Conservation (phyloP, 2,797 vertebrate genomes). For the Triplophysa yarkandensis region DNA sequence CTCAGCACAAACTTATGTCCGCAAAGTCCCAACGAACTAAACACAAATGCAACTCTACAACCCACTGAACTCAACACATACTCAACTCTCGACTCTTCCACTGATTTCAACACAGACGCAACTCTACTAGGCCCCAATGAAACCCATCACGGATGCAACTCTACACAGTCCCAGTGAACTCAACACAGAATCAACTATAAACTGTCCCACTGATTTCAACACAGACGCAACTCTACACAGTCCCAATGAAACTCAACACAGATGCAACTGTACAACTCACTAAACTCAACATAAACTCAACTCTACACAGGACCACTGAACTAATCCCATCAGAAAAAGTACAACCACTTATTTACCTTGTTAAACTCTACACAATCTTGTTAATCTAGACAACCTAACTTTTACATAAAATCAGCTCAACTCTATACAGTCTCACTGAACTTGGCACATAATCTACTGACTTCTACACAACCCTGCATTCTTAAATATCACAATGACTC, state of each 20-base stretch:
- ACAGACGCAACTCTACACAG: neutral
- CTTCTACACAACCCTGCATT: neutral
- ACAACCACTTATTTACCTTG: no score
- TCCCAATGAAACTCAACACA: neutral
- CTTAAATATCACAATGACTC: neutral
- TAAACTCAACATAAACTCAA: neutral
- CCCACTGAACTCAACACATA: neutral
- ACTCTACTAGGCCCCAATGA: neutral
- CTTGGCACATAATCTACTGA: neutral
- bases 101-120: neutral
- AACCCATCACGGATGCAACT: no score
- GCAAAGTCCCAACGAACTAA: neutral
- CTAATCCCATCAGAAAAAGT: neutral
- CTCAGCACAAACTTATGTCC: neutral
- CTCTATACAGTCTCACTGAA: neutral
- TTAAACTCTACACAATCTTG: no score
- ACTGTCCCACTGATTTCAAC: neutral
- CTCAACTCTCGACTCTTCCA: neutral
- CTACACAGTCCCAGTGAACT: neutral
- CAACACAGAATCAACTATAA: no score
- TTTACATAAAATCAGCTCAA: no score
- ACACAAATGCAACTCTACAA: neutral
- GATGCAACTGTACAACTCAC: neutral
- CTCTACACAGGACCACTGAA: neutral
- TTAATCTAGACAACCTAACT: no score